Base-by-base conservation (phyloP, 2,888 invertebrate species). In the Chelonus formosanus region DNA sequence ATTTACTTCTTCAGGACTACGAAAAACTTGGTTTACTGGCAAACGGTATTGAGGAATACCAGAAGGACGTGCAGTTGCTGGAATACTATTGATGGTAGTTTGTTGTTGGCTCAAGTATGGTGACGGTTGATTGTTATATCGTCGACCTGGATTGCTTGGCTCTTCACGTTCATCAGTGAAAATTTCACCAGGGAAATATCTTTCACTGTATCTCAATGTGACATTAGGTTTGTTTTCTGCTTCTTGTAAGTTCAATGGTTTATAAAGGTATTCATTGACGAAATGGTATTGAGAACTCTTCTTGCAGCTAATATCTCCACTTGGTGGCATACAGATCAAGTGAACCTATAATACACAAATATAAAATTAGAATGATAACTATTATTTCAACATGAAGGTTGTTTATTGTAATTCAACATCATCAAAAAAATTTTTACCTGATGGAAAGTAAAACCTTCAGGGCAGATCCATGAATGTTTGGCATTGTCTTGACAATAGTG, bases 401-500 rank as follows among this genome's bases (percentile, higher is more conserved):
- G 2, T 20, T 20, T 20, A 20, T 20, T 20, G 20, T 2, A 20
- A 2, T 1, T 20, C 20, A 20, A 20, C 40, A 6, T 40, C 40
- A 40, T 40, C 40, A 40, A 40, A 6, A 40, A 6, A 40, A 40
- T 4, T 10, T 47, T 74, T 84, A 92, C 92, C 88, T 93, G 93
- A 78, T 94, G 93, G 89, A 94, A 94, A 57, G 91, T 90, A 81
- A 96, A 95, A 63, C 95, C 95, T 76, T 95, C 94, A 0, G 96
- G 96, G 77, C 96, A 96, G 76, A 96, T 91, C 95, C 96, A 96
- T 3, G 95, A 95, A 84, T 96, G 95, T 78, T 91, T 92, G 47
- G 92, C 92, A 75, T 91, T 93, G 75, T 94, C 95, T 80, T 95
- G 94, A 80, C 96, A 96, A 84, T 96, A 96, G 81, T 96, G 96